Evolutionary conservation across 2,888 invertebrate genomes (phyloP).

Genomic region (Apomyelois bistriatella): DNA sequence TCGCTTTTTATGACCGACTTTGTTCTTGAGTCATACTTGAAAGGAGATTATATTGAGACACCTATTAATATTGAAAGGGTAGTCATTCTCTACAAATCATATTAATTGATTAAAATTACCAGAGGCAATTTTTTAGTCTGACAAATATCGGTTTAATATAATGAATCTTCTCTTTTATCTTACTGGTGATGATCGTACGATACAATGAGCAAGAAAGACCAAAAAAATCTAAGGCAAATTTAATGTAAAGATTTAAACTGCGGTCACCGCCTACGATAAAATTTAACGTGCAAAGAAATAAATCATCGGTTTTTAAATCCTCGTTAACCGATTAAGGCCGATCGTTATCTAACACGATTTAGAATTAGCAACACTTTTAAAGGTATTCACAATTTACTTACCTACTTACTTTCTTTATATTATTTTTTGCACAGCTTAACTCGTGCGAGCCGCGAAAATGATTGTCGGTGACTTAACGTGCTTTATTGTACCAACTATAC

Average conservation of each 20-base stretch:
- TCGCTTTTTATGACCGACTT: neutral
- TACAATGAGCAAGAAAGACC: no score
- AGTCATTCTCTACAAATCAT: neutral
- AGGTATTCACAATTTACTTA: slow-evolving; percentile 8
- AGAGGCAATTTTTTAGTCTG: no score
- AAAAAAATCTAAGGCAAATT: no score
- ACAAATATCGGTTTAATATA: no score
- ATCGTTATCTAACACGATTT: slow-evolving; percentile 21
- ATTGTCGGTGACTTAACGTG: slow-evolving; percentile 21
- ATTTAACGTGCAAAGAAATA: neutral
- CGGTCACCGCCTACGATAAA: neutral
- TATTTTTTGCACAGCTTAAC: slow-evolving; percentile 14
- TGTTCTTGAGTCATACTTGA: neutral
- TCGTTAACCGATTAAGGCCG: slow-evolving; percentile 8
- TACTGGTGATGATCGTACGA: no score
- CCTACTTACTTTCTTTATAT: slow-evolving; percentile 13
- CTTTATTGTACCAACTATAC: slow-evolving; percentile 19
- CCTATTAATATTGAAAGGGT: neutral
- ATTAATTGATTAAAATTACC: no score
- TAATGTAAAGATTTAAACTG: no score
- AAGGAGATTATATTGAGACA: neutral
- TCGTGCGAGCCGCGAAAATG: slow-evolving; percentile 24
- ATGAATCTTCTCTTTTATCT: no score
- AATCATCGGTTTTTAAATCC: neutral
- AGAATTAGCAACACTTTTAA: slow-evolving; percentile 31